phyloP scores from a whole-genome alignment of 23 tunicate species.

The Aplidium turbinatum region DNA sequence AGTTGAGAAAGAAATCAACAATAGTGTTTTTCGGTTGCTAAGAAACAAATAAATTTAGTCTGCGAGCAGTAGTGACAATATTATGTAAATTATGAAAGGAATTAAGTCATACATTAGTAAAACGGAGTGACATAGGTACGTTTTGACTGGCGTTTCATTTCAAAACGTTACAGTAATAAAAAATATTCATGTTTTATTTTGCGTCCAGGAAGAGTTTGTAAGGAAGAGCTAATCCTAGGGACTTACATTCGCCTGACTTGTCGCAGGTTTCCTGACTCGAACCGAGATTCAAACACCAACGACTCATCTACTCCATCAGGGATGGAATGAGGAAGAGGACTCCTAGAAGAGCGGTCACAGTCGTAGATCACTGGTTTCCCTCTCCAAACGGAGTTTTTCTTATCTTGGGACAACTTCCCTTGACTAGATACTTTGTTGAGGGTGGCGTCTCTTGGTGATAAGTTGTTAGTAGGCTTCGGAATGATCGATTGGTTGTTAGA shows the following conservation, averaged over 20 bases:
- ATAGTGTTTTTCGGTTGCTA: too few relatives aligned
- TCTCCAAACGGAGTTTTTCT: constrained; percentile 34
- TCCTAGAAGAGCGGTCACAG: constrained; percentile 69
- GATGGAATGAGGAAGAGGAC: constrained; percentile 75
- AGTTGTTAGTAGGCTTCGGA: not conserved
- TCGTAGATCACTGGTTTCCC: constrained; percentile 94
- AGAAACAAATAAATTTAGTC: too few relatives aligned
- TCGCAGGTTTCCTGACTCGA: constrained; percentile 88
- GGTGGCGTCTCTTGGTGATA: constrained; percentile 4
- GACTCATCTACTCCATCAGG: constrained; percentile 88
- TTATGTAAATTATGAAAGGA: too few relatives aligned
- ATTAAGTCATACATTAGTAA: too few relatives aligned
- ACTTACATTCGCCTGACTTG: constrained; percentile 93
- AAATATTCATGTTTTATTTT: too few relatives aligned
- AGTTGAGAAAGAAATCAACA: too few relatives aligned
- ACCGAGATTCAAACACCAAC: constrained; percentile 76
- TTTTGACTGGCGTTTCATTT: too few relatives aligned
- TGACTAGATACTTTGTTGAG: constrained; percentile 6
- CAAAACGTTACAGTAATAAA: too few relatives aligned
- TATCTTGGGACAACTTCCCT: not conserved
- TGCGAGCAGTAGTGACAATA: too few relatives aligned
- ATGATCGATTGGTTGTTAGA: too few relatives aligned
- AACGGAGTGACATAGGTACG: too few relatives aligned
- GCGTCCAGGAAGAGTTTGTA: too few relatives aligned
- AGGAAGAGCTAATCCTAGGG: not conserved